Percentiles rank a stretch among this genome's conserved stretches.
These are phyloP conservation scores for Scytalopus superciliaris DNA, from an alignment of 2,113 vertebrate species.

Conservation along the genomic window DNA sequence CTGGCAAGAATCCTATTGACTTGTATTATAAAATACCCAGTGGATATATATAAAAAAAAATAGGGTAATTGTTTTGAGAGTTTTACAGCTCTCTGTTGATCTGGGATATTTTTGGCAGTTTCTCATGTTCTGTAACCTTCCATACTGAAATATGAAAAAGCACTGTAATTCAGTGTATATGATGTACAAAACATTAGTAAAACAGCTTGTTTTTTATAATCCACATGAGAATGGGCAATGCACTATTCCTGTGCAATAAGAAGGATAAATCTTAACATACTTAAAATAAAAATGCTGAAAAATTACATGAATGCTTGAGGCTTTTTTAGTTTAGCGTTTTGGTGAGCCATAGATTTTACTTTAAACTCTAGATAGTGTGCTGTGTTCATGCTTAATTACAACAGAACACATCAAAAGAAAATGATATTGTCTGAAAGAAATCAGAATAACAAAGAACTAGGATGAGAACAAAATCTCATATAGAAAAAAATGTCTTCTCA, in stretches of 20 bases:
- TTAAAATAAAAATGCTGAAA: not conserved
- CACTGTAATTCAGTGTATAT: not conserved
- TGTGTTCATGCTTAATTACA: not conserved
- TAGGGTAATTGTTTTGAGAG: constrained; percentile 61
- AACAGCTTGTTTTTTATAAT: not conserved
- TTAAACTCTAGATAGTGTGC: not conserved
- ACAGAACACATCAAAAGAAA: not conserved
- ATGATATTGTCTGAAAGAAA: not conserved
- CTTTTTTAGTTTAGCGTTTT: not conserved
- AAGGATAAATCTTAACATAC: not conserved
- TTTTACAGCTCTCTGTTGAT: constrained; percentile 46
- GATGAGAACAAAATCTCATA: not conserved
- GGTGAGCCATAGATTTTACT: not conserved
- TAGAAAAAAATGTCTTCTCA: not conserved
- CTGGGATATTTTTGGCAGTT: constrained; percentile 39
- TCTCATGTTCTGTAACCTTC: not conserved
- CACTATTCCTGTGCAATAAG: not conserved
- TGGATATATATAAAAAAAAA: constrained; percentile 13
- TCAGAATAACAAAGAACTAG: not conserved
- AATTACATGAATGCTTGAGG: not conserved
- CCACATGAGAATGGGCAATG: not conserved
- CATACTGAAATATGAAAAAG: not conserved
- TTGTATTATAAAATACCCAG: constrained; percentile 25
- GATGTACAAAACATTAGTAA: not conserved
- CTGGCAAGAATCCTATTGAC: not conserved